Evolutionary conservation across 2,113 vertebrate genomes (phyloP).

Genomic region (Apeltes quadracus): DNA sequence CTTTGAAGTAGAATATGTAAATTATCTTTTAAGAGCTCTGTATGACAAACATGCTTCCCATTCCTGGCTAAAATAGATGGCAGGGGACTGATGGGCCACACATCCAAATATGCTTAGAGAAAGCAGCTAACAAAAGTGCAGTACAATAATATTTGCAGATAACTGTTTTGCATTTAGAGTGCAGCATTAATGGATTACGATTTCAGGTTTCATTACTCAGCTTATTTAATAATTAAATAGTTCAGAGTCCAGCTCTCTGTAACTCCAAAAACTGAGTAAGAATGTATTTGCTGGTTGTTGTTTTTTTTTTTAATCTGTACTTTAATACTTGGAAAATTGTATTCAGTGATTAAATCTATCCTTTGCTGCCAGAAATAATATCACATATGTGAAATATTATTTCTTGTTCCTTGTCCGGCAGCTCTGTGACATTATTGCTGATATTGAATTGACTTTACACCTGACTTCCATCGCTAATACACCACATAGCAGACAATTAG

Average conservation of each 20-base stretch:
- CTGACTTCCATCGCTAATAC: constrained; percentile 5
- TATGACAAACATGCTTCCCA: constrained; percentile 47
- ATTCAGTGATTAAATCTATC: constrained; percentile 30
- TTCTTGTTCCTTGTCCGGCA: constrained; percentile 3
- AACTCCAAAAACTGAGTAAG: background rate
- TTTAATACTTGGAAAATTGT: constrained; percentile 25
- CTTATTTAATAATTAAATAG: constrained; percentile 1
- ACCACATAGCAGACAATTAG: background rate
- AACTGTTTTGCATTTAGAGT: background rate
- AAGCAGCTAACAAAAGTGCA: constrained; percentile 1
- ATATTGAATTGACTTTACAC: constrained; percentile 6
- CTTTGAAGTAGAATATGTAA: constrained; percentile 12
- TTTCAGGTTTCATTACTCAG: background rate
- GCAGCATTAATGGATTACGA: background rate
- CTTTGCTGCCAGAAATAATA: constrained; percentile 29
- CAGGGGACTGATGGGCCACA: background rate
- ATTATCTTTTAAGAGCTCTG: constrained; percentile 49
- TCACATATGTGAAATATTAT: constrained; percentile 27
- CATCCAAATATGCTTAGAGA: constrained; percentile 14
- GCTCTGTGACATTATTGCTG: constrained; percentile 23
- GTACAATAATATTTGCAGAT: background rate
- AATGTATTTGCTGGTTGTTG: constrained; percentile 8
- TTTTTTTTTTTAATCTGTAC: constrained; percentile 7
- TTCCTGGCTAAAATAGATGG: constrained; percentile 68
- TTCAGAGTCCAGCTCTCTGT: background rate